Percentiles rank a stretch among this genome's conserved stretches.
These are phyloP conservation scores for Hafferia zeledoni DNA, from an alignment of 2,797 vertebrate genomes.

Conservation along the genomic window DNA sequence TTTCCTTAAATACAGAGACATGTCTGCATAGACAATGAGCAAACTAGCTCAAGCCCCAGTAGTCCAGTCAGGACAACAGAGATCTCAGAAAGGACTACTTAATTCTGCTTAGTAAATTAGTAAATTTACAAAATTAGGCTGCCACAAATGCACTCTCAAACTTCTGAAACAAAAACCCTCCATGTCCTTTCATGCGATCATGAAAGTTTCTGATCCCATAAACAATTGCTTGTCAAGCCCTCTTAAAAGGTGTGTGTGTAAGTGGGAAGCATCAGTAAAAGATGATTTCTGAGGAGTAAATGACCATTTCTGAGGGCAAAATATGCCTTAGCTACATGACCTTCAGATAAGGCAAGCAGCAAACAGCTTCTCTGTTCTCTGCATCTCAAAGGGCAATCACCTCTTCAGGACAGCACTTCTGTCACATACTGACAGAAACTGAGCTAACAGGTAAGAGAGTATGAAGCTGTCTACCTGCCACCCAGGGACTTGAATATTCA, in stretches of 20 bases:
- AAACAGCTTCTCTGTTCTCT: not conserved
- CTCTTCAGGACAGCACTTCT: not conserved
- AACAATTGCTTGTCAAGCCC: not conserved
- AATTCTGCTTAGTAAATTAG: not conserved
- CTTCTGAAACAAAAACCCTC: not conserved
- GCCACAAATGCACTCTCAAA: not conserved
- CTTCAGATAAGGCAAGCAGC: not conserved
- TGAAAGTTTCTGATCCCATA: not conserved
- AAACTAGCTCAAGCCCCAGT: not conserved
- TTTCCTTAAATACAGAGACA: not conserved
- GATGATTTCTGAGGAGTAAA: not conserved
- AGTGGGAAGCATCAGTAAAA: not conserved
- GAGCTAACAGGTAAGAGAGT: not conserved
- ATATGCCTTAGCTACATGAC: not conserved
- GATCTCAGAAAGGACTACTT: not conserved
- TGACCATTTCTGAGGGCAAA: not conserved
- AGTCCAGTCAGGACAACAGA: not conserved
- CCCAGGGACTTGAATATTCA: not conserved
- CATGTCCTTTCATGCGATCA: fast-evolving
- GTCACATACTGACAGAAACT: not conserved
- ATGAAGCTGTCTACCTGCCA: not conserved
- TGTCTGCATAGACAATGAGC: not conserved
- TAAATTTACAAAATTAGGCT: not conserved
- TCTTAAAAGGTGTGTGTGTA: not conserved
- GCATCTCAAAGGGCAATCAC: not conserved